Percentiles rank a stretch among this genome's conserved stretches.
phyloP scores from a whole-genome alignment of 1,140 invertebrate genomes.

The Apis laboriosa region DNA sequence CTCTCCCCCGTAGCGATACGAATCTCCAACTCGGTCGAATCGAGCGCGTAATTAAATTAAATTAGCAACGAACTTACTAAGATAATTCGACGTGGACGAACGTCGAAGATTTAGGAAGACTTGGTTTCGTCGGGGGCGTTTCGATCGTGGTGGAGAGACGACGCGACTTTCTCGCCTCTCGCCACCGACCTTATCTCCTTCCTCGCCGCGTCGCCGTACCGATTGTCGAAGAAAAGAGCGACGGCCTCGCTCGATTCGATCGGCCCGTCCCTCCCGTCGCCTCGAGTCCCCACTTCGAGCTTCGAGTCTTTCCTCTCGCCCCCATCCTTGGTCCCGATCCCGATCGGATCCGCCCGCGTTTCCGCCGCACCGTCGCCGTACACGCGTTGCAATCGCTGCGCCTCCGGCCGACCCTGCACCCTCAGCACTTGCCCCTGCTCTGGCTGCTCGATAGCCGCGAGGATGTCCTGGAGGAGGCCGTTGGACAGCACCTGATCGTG shows the following conservation, averaged over 20 bases:
- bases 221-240: conserved; percentile 72
- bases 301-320: conserved; percentile 42
- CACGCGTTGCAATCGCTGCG: conserved; percentile 64
- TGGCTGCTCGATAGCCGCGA: conserved; percentile 87
- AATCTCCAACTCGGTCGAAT: no score
- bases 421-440: conserved; percentile 65
- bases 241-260: conserved; percentile 45
- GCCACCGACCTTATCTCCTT: conserved; percentile 66
- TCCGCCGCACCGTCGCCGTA: conserved; percentile 50
- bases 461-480: conserved; percentile 88
- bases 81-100: background rate
- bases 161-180: conserved; percentile 51
- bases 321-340: no score
- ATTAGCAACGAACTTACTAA: background rate
- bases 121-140: conserved; percentile 15
- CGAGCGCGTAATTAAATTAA: no score
- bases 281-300: conserved; percentile 27
- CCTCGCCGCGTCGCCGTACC: conserved; percentile 63
- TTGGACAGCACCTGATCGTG: conserved; percentile 89
- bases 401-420: conserved; percentile 66
- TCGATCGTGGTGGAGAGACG: background rate
- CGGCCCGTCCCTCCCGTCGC: conserved; percentile 10
- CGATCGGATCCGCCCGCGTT: no score
- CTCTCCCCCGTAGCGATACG: no score
- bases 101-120: conserved; percentile 28